phyloP scores from a whole-genome alignment of 2,797 vertebrate genomes.

The Echeneis naucrates region DNA sequence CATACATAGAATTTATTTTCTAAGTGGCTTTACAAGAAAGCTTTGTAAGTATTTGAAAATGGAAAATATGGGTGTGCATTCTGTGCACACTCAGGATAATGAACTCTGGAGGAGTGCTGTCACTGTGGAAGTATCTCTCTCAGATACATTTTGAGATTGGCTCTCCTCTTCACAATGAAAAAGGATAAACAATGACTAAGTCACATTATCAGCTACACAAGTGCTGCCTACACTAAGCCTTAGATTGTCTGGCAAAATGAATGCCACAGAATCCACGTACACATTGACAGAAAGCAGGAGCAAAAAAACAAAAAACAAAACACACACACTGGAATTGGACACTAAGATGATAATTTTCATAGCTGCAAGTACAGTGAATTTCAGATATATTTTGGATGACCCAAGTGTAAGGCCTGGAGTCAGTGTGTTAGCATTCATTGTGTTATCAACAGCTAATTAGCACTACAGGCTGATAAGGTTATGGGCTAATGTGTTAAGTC shows the following conservation, averaged over 20 bases:
- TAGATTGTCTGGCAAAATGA: too few relatives aligned
- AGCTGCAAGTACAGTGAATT: not conserved
- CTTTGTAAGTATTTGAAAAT: slow-evolving; percentile 8
- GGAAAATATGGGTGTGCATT: not conserved
- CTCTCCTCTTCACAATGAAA: not conserved
- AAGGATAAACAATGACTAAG: not conserved
- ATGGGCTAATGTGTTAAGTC: not conserved
- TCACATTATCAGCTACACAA: not conserved
- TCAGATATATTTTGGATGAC: not conserved
- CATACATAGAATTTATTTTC: not conserved
- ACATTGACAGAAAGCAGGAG: not conserved
- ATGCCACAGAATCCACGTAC: not conserved
- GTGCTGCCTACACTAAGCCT: not conserved
- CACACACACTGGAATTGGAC: not conserved
- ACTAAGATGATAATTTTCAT: not conserved
- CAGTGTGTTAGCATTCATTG: not conserved
- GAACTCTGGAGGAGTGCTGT: not conserved
- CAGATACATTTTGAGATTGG: not conserved
- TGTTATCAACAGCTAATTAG: slow-evolving; percentile 8
- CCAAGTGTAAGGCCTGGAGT: not conserved
- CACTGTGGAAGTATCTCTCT: not conserved
- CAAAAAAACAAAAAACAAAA: too few relatives aligned
- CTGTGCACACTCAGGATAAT: slow-evolving; percentile 1
- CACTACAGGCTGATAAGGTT: slow-evolving; percentile 4
- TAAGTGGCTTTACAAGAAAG: not conserved